These are phyloP conservation scores for Sus cebifrons DNA, from an alignment of 2,797 vertebrate genomes.

Conservation along the genomic window DNA sequence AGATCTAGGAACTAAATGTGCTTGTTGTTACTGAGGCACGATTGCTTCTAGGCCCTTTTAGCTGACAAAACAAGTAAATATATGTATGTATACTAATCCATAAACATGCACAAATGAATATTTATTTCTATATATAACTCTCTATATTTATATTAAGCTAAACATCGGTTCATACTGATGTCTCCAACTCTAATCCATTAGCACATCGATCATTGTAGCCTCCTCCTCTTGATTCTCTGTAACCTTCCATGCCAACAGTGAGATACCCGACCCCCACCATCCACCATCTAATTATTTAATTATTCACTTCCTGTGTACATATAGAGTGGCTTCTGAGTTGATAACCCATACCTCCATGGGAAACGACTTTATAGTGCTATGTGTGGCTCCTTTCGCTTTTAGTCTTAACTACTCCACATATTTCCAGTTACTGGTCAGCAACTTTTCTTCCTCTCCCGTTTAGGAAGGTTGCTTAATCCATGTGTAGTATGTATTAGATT, in stretches of 20 bases:
- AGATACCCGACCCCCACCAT: not conserved
- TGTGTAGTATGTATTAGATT: not conserved
- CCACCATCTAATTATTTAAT: not conserved
- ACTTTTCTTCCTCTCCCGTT: not conserved
- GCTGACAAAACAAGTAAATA: not conserved
- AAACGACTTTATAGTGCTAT: not conserved
- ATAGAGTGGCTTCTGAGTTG: not conserved
- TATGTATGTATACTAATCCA: not conserved
- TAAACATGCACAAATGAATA: not conserved
- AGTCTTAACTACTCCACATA: not conserved
- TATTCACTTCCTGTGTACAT: not conserved
- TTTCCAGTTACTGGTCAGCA: not conserved
- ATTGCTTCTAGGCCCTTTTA: not conserved
- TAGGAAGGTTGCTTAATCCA: not conserved
- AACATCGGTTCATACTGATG: not conserved
- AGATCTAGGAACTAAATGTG: not conserved
- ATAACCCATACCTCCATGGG: rapidly evolving
- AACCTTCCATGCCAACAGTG: not conserved
- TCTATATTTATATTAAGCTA: not conserved
- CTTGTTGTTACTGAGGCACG: not conserved
- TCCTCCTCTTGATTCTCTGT: not conserved
- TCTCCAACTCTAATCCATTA: not conserved
- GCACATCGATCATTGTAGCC: not conserved
- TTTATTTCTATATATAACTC: not conserved
- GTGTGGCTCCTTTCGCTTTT: not conserved